phyloP scores from a whole-genome alignment of 2,113 vertebrate genomes.

The Gadus macrocephalus region DNA sequence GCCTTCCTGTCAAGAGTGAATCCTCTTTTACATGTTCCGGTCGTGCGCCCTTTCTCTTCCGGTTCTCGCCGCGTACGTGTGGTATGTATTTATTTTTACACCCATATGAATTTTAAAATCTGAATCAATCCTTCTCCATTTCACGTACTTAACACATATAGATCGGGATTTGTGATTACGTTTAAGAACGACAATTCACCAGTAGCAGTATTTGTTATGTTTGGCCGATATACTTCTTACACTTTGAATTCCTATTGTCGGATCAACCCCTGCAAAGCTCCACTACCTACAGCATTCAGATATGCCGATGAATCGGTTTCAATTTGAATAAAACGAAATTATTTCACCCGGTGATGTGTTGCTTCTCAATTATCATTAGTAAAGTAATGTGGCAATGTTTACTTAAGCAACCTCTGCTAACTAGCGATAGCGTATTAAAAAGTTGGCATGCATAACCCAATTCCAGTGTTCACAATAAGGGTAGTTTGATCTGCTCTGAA shows the following conservation, averaged over 20 bases:
- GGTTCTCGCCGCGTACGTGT: conserved; percentile 63
- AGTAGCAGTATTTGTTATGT: not conserved
- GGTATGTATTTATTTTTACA: conserved; percentile 52
- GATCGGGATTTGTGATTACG: not conserved
- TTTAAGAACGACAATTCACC: not conserved
- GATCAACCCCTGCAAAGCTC: not conserved
- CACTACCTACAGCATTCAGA: not conserved
- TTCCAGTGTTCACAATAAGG: no score
- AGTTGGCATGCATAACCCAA: no score
- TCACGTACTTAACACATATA: not conserved
- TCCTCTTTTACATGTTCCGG: conserved; percentile 27
- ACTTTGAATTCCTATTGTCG: no score
- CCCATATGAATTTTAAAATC: conserved; percentile 36
- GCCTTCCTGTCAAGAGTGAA: no score
- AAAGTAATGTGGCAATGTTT: no score
- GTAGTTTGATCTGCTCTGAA: no score
- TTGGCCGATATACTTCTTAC: no score
- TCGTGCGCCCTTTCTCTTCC: conserved; percentile 61
- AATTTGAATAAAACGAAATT: not conserved
- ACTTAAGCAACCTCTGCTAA: not conserved
- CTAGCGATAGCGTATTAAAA: not conserved
- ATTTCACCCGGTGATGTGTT: no score
- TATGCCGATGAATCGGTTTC: not conserved
- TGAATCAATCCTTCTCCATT: conserved; percentile 45
- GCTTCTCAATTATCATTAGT: no score